Conservation (phyloP, 2,888 invertebrate genomes). For the Strigamia transsilvanica region DNA sequence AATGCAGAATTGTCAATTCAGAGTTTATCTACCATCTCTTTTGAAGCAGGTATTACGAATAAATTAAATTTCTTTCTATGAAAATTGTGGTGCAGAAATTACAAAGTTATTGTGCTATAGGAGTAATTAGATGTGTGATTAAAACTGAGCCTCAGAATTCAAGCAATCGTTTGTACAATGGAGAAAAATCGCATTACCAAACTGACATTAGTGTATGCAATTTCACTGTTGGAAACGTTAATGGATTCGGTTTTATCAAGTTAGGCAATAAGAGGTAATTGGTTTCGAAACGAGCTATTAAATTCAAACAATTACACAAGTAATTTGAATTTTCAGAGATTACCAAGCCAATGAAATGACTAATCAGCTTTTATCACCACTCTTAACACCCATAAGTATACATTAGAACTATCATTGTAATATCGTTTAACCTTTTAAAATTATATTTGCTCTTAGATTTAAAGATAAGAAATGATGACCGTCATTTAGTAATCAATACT, state of each 20-base stretch:
- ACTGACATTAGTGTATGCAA: not conserved
- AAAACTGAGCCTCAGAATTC: not conserved
- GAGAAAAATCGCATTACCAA: not conserved
- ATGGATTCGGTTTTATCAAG: not conserved
- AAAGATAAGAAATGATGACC: not conserved
- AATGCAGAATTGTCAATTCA: constrained; percentile 65
- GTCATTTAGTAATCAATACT: constrained; percentile 1
- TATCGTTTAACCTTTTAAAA: not conserved
- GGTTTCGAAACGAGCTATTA: not conserved
- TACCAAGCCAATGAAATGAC: not conserved
- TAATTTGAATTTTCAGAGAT: not conserved
- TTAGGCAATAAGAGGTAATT: not conserved
- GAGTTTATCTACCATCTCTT: not conserved
- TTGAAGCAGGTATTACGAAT: not conserved
- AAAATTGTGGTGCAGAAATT: not conserved
- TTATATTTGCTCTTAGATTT: not conserved
- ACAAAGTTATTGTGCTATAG: not conserved
- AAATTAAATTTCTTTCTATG: too few relatives aligned
- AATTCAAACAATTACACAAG: not conserved
- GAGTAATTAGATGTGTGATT: constrained; percentile 61
- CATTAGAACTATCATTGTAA: not conserved
- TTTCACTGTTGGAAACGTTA: not conserved
- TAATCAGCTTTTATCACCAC: not conserved
- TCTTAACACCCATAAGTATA: not conserved
- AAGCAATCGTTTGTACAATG: not conserved